phyloP scores from a whole-genome alignment of 2,113 vertebrate genomes.

The Gnathonemus longibarbis region DNA sequence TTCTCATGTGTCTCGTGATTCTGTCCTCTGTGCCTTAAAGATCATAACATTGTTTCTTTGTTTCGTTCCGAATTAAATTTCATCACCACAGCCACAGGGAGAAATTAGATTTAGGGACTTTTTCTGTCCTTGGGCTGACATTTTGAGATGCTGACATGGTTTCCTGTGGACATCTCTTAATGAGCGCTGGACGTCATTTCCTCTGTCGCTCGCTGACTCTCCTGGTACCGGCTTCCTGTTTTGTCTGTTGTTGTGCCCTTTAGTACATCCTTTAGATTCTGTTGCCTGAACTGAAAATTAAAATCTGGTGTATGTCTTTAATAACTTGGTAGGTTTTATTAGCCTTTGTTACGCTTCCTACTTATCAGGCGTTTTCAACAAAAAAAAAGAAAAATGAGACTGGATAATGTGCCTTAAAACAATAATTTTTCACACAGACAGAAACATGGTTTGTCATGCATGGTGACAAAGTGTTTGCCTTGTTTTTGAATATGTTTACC shows the following conservation, averaged over 20 bases:
- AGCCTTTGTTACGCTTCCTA: not conserved
- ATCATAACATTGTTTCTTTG: not conserved
- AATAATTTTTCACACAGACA: not conserved
- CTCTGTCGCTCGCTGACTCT: not conserved
- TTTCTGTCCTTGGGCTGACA: not conserved
- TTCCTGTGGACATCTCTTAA: constrained; percentile 41
- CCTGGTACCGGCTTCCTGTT: not conserved
- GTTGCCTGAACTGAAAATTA: not conserved
- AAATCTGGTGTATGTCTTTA: not conserved
- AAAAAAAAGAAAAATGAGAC: not conserved
- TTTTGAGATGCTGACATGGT: constrained; percentile 21
- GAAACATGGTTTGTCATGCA: not conserved
- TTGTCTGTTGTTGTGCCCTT: not conserved
- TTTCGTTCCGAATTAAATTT: not conserved
- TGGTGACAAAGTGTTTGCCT: not conserved
- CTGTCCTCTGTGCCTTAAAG: not conserved
- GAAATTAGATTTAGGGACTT: not conserved
- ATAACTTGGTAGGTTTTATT: not conserved
- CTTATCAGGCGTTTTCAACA: not conserved
- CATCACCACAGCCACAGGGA: not conserved
- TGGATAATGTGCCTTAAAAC: not conserved
- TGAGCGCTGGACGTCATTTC: constrained; percentile 22
- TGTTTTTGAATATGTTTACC: not conserved
- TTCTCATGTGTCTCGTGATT: not conserved
- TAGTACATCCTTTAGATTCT: not conserved